Evolutionary conservation across 2,888 invertebrate species (phyloP).

Genomic region (Tolmerus cingulatus): DNA sequence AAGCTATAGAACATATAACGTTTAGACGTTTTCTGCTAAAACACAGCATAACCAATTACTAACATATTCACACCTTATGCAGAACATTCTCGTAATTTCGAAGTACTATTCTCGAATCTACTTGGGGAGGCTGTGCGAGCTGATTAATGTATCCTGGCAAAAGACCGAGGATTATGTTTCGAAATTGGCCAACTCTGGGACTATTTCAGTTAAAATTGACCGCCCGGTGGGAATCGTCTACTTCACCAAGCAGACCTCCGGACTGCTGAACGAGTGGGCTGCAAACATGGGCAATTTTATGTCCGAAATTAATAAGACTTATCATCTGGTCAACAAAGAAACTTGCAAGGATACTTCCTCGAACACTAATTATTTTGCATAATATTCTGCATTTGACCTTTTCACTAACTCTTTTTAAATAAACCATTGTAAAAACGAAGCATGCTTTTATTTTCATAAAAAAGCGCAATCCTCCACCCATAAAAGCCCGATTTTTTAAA

Average conservation of each 20-base stretch:
- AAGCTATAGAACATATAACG: too few species aligned
- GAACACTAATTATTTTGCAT: background rate
- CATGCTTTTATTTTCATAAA: background rate
- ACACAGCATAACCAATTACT: background rate
- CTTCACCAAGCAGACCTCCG: constrained; percentile 84
- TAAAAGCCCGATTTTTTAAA: too few species aligned
- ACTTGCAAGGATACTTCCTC: background rate
- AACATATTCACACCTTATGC: background rate
- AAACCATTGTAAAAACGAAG: background rate
- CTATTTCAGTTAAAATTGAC: constrained; percentile 91
- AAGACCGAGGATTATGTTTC: constrained; percentile 93
- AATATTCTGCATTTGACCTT: background rate
- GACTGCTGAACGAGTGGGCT: constrained; percentile 90
- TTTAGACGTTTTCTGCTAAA: too few species aligned
- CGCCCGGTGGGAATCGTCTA: constrained; percentile 87
- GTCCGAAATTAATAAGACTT: constrained; percentile 90
- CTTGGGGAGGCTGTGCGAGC: constrained; percentile 84
- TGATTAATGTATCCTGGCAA: constrained; percentile 80
- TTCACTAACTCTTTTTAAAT: background rate
- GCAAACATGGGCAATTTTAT: constrained; percentile 82
- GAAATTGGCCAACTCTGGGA: constrained; percentile 84
- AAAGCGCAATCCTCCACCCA: background rate
- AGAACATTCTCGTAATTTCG: constrained; percentile 87
- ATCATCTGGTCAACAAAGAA: constrained; percentile 93
- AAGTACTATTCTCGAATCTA: constrained; percentile 93